Conservation (phyloP, 1,140 invertebrate genomes). For the Halyomorpha halys region DNA sequence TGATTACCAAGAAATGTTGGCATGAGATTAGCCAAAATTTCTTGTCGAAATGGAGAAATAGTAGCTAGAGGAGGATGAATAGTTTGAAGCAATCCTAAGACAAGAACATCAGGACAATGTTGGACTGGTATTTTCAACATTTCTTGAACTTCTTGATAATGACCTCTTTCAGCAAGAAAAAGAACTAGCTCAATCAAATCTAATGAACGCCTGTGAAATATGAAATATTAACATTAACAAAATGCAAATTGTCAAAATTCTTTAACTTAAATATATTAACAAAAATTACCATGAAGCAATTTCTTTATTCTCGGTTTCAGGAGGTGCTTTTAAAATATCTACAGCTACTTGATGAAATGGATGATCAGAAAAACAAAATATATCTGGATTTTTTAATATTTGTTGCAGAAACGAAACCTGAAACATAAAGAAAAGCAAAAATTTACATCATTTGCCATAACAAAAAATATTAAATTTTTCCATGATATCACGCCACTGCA, state of each 20-base stretch:
- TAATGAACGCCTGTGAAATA: constrained; percentile 53
- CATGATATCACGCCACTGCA: too few species aligned
- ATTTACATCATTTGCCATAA: too few species aligned
- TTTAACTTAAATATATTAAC: too few species aligned
- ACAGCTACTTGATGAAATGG: constrained; percentile 72
- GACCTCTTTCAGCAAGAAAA: constrained; percentile 72
- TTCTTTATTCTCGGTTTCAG: constrained; percentile 87
- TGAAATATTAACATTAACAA: background rate
- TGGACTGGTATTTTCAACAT: constrained; percentile 85
- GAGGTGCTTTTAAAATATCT: constrained; percentile 82
- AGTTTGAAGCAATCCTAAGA: constrained; percentile 77
- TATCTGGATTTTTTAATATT: constrained; percentile 80
- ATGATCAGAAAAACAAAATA: constrained; percentile 90
- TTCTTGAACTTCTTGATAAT: constrained; percentile 67
- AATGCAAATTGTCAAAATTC: too few species aligned
- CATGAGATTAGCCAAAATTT: constrained; percentile 72
- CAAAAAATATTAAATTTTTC: too few species aligned
- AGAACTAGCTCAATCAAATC: constrained; percentile 83
- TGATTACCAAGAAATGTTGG: constrained; percentile 89
- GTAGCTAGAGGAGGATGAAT: constrained; percentile 51
- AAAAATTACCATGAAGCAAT: constrained; percentile 63
- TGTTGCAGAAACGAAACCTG: constrained; percentile 77
- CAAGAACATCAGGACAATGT: constrained; percentile 86
- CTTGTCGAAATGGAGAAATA: constrained; percentile 64
- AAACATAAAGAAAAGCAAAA: constrained; percentile 3